phyloP scores from a whole-genome alignment of 2,888 invertebrate species.

The Dryadula phaetusa region DNA sequence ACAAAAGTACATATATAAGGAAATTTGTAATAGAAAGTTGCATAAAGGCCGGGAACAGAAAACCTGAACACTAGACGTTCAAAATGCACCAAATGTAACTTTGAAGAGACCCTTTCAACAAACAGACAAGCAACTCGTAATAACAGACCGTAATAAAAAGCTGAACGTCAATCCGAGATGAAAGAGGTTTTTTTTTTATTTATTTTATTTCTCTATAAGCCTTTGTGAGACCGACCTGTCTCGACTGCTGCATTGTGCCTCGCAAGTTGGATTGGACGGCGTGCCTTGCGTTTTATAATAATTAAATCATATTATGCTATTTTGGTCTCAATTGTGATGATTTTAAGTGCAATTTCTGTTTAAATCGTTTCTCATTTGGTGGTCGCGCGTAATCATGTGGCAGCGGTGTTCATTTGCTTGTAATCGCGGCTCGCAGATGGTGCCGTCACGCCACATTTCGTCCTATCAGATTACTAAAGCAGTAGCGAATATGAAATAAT shows the following conservation, averaged over 20 bases:
- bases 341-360: neutral
- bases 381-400: constrained; percentile 34
- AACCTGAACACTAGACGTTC: constrained; percentile 26
- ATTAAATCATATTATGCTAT: constrained; percentile 13
- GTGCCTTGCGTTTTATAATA: neutral
- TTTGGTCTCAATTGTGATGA: neutral
- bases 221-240: constrained; percentile 49
- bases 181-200: constrained; percentile 55
- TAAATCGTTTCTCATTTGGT: neutral
- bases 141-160: constrained; percentile 53
- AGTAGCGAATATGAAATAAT: constrained; percentile 31
- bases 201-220: constrained; percentile 52
- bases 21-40: constrained; percentile 31
- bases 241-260: constrained; percentile 46
- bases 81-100: constrained; percentile 41
- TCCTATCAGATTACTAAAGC: constrained; percentile 38
- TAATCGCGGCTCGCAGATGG: constrained; percentile 33
- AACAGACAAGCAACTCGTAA: constrained; percentile 52
- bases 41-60: constrained; percentile 23
- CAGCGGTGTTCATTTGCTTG: constrained; percentile 34
- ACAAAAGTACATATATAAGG: neutral
- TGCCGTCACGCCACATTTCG: constrained; percentile 37
- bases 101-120: constrained; percentile 39
- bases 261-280: constrained; percentile 26
- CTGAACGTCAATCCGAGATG: constrained; percentile 60